Conservation (phyloP, 2,113 vertebrate genomes). For the Ailuropoda melanoleuca region DNA sequence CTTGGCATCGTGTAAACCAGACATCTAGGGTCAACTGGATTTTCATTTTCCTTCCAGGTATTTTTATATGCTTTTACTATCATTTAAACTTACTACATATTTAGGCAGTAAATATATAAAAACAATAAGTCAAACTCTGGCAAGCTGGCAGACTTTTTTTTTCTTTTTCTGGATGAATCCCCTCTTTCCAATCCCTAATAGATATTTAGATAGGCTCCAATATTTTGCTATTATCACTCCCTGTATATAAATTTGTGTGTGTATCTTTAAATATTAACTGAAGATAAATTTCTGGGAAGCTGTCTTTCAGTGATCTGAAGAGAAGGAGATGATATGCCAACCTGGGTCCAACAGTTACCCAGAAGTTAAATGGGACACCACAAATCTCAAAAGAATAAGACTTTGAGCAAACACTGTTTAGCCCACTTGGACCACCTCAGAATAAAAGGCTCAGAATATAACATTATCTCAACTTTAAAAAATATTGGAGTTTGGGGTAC, state of each 20-base stretch:
- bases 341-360: neutral
- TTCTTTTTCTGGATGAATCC: neutral
- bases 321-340: neutral
- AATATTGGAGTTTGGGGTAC: neutral
- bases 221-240: neutral
- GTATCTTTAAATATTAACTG: constrained; percentile 43
- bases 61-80: constrained; percentile 7
- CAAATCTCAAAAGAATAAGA: neutral
- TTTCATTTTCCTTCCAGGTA: constrained; percentile 30
- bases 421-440: neutral
- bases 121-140: neutral
- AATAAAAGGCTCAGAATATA: neutral
- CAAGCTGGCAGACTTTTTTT: neutral
- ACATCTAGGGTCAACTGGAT: neutral
- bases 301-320: neutral
- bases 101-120: neutral
- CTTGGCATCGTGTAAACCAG: neutral
- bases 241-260: neutral
- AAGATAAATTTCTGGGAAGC: neutral
- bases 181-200: neutral
- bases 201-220: neutral
- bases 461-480: constrained; percentile 26
- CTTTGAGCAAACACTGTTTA: constrained; percentile 24
- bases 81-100: constrained; percentile 13
- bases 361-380: neutral